Base-by-base conservation (phyloP, 1,140 invertebrate species). In the Mactra quadrangularis region DNA sequence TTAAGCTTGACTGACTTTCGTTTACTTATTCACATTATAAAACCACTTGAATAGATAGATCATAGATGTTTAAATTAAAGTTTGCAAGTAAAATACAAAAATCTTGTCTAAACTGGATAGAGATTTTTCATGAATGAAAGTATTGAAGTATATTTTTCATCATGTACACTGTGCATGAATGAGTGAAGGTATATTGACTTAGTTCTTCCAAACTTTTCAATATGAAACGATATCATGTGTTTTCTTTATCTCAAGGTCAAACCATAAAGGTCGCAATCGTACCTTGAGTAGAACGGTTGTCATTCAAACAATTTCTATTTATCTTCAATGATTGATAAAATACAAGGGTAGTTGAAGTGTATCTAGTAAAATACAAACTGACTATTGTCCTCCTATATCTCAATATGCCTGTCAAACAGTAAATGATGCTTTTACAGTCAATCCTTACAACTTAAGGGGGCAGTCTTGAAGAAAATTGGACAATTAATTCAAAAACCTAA, bases 381-480 rank as follows among this genome's bases (percentile, higher is more conserved):
- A n/a, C 52, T n/a, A 55, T 55, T 55, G 52, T 55, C 25, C 19
- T 22, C 17, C 4, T 6, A 4, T 22, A 55, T 22, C 52, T 41
- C 52, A 55, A 55, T 55, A 55, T 55, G 52, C 6, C 17, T 55
- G 52, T 55, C 52, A 55, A 55, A 55, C 52, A 11, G 52, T 9
- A 55, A 55, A 19, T 55, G 25, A 55, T 27, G 52, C 52, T 19
- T 55, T 27, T 11, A 9, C 4, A 6, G 52, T 19, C 52, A 22
- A 55, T 55, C 52, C 52, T 27, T 55, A 55, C 7, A 41, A 55
- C 52, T 55, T 55, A n/a, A n/a, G 25, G 52, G 52, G 52, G 52
- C 52, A 55, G 52, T 55, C 52, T 55, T 55, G 19, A 55, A 55
- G 52, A 55, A 55, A 55, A 55, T 55, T 55, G 52, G 52, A 55